Conservation (phyloP, 2,888 invertebrate genomes). For the Drosophila rubida region DNA sequence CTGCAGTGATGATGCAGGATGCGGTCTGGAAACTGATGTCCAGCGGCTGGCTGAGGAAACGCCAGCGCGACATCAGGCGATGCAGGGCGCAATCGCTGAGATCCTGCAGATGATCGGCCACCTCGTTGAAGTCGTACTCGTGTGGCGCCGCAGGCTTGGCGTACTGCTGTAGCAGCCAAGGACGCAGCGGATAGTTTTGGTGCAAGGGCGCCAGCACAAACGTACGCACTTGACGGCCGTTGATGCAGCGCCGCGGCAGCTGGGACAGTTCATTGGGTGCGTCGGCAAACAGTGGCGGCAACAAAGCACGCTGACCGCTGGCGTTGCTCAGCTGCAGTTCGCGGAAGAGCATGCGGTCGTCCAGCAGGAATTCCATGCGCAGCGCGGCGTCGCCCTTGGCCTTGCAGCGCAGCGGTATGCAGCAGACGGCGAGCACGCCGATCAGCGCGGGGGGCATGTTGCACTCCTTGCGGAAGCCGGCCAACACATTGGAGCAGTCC, state of each 20-base stretch:
- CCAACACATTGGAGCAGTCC: conserved; percentile 72
- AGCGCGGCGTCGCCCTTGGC: conserved; percentile 32
- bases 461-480: conserved; percentile 76
- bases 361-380: conserved; percentile 81
- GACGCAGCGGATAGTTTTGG: conserved; percentile 78
- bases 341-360: conserved; percentile 81
- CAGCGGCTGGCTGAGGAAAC: conserved; percentile 76
- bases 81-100: conserved; percentile 80
- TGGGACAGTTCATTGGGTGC: conserved; percentile 68
- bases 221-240: conserved; percentile 64
- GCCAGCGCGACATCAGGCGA: conserved; percentile 83
- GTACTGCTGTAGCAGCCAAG: conserved; percentile 82
- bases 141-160: conserved; percentile 71
- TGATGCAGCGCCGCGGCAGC: conserved; percentile 59
- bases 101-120: conserved; percentile 78
- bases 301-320: conserved; percentile 38
- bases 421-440: conserved; percentile 80
- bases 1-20: conserved; percentile 79
- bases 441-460: conserved; percentile 80
- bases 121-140: conserved; percentile 82
- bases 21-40: conserved; percentile 82
- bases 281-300: conserved; percentile 66
- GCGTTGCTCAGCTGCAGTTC: conserved; percentile 74
- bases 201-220: conserved; percentile 75
- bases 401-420: conserved; percentile 68